A percentile compares a stretch with the other conserved stretches of the same genome.
Conservation (phyloP, 2,888 invertebrate genomes). For the Morinoia aosen region DNA sequence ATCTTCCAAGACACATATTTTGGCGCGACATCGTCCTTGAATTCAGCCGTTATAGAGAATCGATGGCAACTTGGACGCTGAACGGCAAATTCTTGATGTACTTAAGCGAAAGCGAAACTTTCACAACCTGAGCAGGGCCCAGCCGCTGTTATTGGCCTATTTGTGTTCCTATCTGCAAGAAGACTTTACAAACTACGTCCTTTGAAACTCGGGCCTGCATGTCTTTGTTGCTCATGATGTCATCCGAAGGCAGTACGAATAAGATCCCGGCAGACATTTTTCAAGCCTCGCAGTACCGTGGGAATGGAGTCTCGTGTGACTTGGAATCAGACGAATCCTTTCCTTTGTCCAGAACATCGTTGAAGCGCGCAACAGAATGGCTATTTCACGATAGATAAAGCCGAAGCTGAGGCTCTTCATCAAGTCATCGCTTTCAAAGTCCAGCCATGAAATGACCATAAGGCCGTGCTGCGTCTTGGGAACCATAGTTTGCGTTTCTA, state of each 20-base stretch:
- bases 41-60: not conserved
- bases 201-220: not conserved
- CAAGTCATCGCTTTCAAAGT: constrained; percentile 12
- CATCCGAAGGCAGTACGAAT: not conserved
- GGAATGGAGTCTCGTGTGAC: not conserved
- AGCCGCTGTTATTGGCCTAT: not conserved
- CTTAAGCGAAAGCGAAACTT: not conserved
- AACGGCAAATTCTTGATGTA: constrained; percentile 37
- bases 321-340: not conserved
- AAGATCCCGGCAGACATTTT: not conserved
- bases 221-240: not conserved
- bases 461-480: constrained; percentile 4
- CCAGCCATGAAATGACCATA: not conserved
- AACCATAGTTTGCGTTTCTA: not conserved
- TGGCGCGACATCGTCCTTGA: not conserved
- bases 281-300: not conserved
- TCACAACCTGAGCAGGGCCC: not conserved
- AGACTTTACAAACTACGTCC: not conserved
- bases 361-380: not conserved
- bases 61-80: constrained; percentile 7
- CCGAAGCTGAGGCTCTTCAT: not conserved
- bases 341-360: not conserved
- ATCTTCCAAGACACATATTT: not conserved
- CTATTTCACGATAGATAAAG: constrained; percentile 17
- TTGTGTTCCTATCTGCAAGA: not conserved